Conservation (phyloP, 2,888 invertebrate genomes). For the Seira sanloemensis region DNA sequence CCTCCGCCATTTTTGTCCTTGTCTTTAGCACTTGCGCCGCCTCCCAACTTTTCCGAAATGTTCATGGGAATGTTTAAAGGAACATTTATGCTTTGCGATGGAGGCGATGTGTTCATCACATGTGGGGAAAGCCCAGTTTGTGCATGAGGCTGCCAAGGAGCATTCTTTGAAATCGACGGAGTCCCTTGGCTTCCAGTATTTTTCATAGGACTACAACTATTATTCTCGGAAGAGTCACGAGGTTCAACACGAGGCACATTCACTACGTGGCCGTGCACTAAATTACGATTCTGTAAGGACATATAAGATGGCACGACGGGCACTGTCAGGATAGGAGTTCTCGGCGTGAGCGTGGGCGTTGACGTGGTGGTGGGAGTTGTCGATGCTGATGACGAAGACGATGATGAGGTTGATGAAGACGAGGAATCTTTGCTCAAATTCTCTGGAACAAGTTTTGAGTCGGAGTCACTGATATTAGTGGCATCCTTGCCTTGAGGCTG, state of each 20-base stretch:
- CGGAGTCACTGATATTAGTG: slow-evolving; percentile 21
- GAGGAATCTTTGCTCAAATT: slow-evolving; percentile 62
- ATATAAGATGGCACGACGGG: slow-evolving; percentile 72
- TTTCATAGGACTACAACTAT: slow-evolving; percentile 62
- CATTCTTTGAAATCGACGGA: slow-evolving; percentile 57
- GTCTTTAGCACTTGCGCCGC: slow-evolving; percentile 12
- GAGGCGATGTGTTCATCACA: slow-evolving; percentile 67
- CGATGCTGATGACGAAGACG: slow-evolving; percentile 39
- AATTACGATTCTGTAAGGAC: slow-evolving; percentile 69
- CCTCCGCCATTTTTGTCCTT: slow-evolving; percentile 62
- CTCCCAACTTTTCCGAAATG: slow-evolving; percentile 59
- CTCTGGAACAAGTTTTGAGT: slow-evolving; percentile 49
- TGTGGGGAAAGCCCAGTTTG: slow-evolving; percentile 61
- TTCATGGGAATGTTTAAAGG: slow-evolving; percentile 71
- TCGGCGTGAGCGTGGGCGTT: slow-evolving; percentile 64
- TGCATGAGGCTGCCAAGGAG: slow-evolving; percentile 74
- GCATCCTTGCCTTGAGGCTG: slow-evolving; percentile 24
- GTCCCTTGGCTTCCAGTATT: slow-evolving; percentile 36
- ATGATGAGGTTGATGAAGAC: slow-evolving; percentile 22
- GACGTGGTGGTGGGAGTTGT: slow-evolving; percentile 73
- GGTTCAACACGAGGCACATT: slow-evolving; percentile 66
- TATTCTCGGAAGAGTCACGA: slow-evolving; percentile 55
- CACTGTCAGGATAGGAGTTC: slow-evolving; percentile 72
- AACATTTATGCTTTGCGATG: slow-evolving; percentile 64
- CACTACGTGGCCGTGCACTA: slow-evolving; percentile 67